phyloP scores from a whole-genome alignment of 2,797 vertebrate species.

The Sternotherus odoratus region DNA sequence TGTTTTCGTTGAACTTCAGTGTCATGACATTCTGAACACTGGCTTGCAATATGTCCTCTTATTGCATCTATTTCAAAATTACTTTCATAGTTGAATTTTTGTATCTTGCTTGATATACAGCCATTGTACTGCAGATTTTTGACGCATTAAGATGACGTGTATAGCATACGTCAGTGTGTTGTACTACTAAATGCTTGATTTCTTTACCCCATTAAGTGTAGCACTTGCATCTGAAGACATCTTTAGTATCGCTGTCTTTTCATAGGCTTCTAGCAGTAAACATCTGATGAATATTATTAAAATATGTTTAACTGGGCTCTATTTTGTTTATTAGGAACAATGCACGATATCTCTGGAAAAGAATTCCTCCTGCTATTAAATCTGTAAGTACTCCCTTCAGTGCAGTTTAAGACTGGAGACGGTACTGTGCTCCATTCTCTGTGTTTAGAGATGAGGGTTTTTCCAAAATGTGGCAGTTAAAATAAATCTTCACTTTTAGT shows the following conservation, averaged over 20 bases:
- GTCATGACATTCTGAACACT: neutral
- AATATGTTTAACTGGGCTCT: neutral
- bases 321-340: conserved; percentile 89
- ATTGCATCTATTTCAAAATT: neutral
- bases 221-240: neutral
- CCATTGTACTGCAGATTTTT: neutral
- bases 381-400: conserved; percentile 83
- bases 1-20: neutral
- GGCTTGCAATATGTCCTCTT: neutral
- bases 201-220: neutral
- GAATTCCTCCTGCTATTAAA: conserved; percentile 94
- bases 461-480: neutral
- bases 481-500: neutral
- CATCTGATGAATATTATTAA: neutral
- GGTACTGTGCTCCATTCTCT: neutral
- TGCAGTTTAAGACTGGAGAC: neutral
- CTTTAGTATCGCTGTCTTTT: neutral
- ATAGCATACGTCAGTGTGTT: neutral
- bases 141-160: neutral
- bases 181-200: neutral
- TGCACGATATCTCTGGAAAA: conserved; percentile 95
- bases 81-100: neutral
- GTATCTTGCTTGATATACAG: neutral
- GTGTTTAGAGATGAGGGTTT: neutral
- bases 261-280: neutral